Evolutionary conservation across 2,113 vertebrate species (phyloP).

Genomic region (Cyprinus carpio): DNA sequence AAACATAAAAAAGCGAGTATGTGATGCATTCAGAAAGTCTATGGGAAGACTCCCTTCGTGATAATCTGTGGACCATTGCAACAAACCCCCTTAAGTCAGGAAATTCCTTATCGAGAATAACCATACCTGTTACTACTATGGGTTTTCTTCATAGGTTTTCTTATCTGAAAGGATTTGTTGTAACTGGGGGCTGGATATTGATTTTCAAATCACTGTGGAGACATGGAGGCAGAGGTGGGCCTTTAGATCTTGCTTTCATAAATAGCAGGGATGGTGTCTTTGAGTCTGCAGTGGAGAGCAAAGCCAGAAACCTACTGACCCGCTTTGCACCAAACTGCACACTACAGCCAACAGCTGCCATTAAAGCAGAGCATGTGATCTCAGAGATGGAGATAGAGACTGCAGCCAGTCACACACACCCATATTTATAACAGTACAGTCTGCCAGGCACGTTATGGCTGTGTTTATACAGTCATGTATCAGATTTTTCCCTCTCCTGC

Average conservation of each 20-base stretch:
- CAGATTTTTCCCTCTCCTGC: neutral
- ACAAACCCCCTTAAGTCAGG: neutral
- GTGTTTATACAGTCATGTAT: neutral
- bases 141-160: neutral
- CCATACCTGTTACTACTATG: neutral
- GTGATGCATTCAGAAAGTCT: neutral
- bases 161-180: neutral
- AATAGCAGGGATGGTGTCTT: conserved; percentile 2
- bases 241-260: neutral
- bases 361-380: conserved; percentile 15
- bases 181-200: neutral
- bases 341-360: conserved; percentile 26
- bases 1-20: neutral
- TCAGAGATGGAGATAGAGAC: neutral
- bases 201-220: neutral
- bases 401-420: conserved; percentile 2
- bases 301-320: conserved; percentile 44
- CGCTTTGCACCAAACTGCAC: conserved; percentile 25
- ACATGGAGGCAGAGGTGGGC: neutral
- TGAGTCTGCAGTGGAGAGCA: conserved; percentile 17
- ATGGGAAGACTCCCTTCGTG: neutral
- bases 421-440: neutral
- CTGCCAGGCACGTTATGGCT: neutral
- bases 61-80: neutral
- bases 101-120: neutral